Evolutionary conservation across 2,888 invertebrate genomes (phyloP).

Genomic region (Leucoma salicis): DNA sequence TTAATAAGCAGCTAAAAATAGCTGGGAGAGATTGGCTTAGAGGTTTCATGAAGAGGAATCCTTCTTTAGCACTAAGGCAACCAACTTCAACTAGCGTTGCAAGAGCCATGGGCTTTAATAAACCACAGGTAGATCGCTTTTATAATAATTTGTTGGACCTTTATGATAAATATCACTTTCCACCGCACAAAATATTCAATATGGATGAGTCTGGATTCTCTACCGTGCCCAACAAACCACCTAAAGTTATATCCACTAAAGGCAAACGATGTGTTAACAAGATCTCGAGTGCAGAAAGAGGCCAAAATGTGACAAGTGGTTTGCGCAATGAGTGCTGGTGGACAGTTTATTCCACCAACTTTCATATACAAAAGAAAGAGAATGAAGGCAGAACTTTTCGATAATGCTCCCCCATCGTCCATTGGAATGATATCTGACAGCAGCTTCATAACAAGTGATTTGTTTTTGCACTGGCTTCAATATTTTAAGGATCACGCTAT

Average conservation of each 20-base stretch:
- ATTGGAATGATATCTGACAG: conserved; percentile 30
- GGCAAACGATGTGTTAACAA: conserved; percentile 33
- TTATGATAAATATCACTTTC: neutral
- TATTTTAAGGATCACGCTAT: conserved; percentile 34
- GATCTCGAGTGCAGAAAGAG: conserved; percentile 28
- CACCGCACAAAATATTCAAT: conserved; percentile 15
- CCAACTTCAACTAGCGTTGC: neutral
- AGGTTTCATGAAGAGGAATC: neutral
- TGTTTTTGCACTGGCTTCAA: conserved; percentile 32
- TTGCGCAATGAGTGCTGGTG: conserved; percentile 34
- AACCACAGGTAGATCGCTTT: neutral
- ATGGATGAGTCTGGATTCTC: conserved; percentile 4
- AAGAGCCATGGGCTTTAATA: conserved; percentile 2
- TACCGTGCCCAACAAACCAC: conserved; percentile 34
- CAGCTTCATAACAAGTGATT: conserved; percentile 36
- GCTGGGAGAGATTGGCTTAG: neutral
- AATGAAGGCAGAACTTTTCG: conserved; percentile 22
- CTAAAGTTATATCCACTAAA: conserved; percentile 30
- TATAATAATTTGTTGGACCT: neutral
- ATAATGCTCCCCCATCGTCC: conserved; percentile 33
- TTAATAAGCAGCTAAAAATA: neutral
- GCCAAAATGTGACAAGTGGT: conserved; percentile 29
- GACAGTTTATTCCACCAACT: conserved; percentile 37
- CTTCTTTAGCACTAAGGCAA: neutral
- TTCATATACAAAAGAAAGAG: conserved; percentile 34